A percentile compares a stretch with the other conserved stretches of the same genome.
Conservation (phyloP, 1,140 invertebrate genomes). For the Polypedilum pembai region DNA sequence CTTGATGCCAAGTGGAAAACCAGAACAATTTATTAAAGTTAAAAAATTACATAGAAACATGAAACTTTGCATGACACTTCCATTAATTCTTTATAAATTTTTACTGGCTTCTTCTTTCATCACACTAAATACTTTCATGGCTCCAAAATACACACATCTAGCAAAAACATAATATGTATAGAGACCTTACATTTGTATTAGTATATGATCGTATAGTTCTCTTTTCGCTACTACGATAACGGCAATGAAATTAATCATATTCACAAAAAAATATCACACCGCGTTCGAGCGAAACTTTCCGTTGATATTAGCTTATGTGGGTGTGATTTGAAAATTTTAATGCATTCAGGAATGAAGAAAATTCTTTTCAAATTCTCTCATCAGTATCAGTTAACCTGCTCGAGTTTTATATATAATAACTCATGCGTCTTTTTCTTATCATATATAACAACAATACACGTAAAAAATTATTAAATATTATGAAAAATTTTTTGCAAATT, state of each 20-base stretch:
- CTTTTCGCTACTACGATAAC: not conserved
- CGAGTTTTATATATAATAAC: too few relatives aligned
- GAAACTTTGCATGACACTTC: not conserved
- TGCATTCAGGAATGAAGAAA: too few relatives aligned
- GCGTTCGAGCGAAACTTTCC: not conserved
- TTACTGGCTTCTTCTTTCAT: not conserved
- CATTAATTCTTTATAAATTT: not conserved
- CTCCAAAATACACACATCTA: not conserved
- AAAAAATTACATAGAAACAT: not conserved
- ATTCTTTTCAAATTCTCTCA: too few relatives aligned
- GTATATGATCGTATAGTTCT: not conserved
- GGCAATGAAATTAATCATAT: slow-evolving; percentile 28
- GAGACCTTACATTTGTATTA: not conserved
- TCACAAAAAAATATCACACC: not conserved
- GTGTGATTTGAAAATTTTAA: too few relatives aligned
- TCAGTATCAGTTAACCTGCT: too few relatives aligned
- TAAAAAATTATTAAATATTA: too few relatives aligned
- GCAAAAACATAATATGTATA: not conserved
- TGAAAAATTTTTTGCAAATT: too few relatives aligned
- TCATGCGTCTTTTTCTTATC: too few relatives aligned
- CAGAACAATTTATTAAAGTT: not conserved
- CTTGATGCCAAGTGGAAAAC: not conserved
- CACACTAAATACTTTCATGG: not conserved
- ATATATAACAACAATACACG: too few relatives aligned
- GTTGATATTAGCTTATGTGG: too few relatives aligned